These are phyloP conservation scores for Ornithoptera alexandrae DNA, from an alignment of 2,888 invertebrate genomes.

Conservation along the genomic window DNA sequence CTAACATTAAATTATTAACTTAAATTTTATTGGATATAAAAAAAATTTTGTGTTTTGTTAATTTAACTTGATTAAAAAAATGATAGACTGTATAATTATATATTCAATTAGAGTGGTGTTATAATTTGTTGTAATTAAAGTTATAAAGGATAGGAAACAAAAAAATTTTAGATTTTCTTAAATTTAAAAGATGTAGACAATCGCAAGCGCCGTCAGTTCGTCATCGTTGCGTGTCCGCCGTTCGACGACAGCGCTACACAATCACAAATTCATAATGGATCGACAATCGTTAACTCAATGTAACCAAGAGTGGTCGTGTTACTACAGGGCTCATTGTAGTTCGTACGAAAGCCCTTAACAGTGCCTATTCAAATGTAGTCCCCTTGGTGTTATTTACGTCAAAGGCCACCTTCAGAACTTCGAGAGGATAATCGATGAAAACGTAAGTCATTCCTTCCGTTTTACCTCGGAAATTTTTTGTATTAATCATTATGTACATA, in stretches of 20 bases:
- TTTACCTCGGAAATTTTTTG: constrained; percentile 24
- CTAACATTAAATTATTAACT: no score
- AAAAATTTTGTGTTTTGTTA: no score
- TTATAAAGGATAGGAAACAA: no score
- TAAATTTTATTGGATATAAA: no score
- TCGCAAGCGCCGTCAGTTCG: constrained; percentile 2
- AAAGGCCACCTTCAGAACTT: constrained; percentile 61
- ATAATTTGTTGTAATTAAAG: no score
- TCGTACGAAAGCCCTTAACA: constrained; percentile 73
- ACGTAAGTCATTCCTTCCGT: constrained; percentile 56
- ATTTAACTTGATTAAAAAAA: no score
- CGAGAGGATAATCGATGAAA: constrained; percentile 75
- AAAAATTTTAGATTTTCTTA: neutral
- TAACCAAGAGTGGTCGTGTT: constrained; percentile 71
- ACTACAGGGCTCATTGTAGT: constrained; percentile 76
- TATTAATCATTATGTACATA: constrained; percentile 36
- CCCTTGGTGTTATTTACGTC: constrained; percentile 59
- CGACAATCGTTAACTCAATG: constrained; percentile 67
- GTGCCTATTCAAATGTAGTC: constrained; percentile 80
- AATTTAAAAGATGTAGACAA: neutral
- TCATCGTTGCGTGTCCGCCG: constrained; percentile 21
- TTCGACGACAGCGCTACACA: constrained; percentile 12
- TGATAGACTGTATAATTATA: no score
- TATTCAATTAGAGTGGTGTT: no score
- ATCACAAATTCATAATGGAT: constrained; percentile 20